Evolutionary conservation across 2,888 invertebrate species (phyloP), one percentile per base, ranked within the genome.

Genomic region (Thumatha senex): DNA sequence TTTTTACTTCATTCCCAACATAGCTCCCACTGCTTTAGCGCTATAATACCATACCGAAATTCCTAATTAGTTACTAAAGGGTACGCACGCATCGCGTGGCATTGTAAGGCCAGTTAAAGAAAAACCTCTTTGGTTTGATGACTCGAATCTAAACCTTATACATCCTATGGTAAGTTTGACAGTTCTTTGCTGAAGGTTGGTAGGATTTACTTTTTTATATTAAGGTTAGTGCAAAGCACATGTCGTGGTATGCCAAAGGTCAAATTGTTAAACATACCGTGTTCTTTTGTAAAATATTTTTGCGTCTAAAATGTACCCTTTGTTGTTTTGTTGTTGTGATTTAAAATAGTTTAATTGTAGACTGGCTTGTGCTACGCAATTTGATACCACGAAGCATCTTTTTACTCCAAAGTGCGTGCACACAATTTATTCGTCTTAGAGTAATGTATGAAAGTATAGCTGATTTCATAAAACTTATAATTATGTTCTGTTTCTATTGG

Each of bases 231-330:
- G 57, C 63, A 61, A 71, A 67, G 69, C 59, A 61, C 63, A 59
- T 78, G 61, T 74, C 85, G 85, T 85, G 85, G 80, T 70, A 84
- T 78, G 84, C 73, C 84, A 84, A 81, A 84, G 86, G 84, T 85
- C 81, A 73, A 57, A 63, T 61, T 56, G 58, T 65, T 72, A 63
- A 70, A 62, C 68, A 58, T 71, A 72, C 38, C 41, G 46, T 64
- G 63, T 59, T 57, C 58, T 65, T 60, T 56, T 58, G 63, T 47
- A 48, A 58, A 54, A 56, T 59, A 54, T 56, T 55, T 63, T 34
- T 34, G 12, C 29, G 29, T 14, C 34, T 49, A 11, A 39, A 33
- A 38, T 43, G 13, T 43, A 38, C 29, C 14, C 24, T 40, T 47
- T 41, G 47, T 47, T 35, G 14, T 33, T 29, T 33, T 30, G 8